Evolutionary conservation across 1,140 invertebrate species (phyloP).

Genomic region (Nephila pilipes): DNA sequence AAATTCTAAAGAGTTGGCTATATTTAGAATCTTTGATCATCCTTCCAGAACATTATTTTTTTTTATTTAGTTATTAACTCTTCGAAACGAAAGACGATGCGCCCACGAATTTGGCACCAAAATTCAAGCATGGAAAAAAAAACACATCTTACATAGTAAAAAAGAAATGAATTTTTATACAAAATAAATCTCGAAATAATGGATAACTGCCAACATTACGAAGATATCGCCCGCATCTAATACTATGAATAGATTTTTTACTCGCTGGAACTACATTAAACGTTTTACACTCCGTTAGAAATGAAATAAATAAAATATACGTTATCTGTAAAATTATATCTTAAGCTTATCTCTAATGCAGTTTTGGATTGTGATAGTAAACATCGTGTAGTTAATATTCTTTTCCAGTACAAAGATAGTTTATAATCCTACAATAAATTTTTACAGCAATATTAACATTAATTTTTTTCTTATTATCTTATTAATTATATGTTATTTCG

Average conservation of each 20-base stretch:
- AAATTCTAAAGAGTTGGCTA: background rate
- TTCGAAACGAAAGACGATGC: background rate
- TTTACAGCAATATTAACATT: no score
- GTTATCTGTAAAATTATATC: no score
- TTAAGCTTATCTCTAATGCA: no score
- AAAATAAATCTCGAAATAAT: background rate
- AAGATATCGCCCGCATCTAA: background rate
- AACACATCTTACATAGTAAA: background rate
- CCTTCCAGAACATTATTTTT: background rate
- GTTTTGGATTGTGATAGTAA: no score
- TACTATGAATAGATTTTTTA: background rate
- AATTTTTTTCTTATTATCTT: no score
- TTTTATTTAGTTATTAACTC: background rate
- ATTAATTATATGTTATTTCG: no score
- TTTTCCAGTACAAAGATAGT: no score
- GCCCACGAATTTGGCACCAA: background rate
- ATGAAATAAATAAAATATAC: no score
- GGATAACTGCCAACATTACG: constrained; percentile 10
- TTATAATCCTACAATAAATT: no score
- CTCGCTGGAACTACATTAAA: background rate
- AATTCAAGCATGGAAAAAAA: background rate
- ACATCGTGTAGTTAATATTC: no score
- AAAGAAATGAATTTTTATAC: background rate
- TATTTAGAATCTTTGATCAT: constrained; percentile 4
- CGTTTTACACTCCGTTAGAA: no score